These are phyloP conservation scores for Barbus barbus DNA, from an alignment of 2,113 vertebrate genomes.

Conservation along the genomic window DNA sequence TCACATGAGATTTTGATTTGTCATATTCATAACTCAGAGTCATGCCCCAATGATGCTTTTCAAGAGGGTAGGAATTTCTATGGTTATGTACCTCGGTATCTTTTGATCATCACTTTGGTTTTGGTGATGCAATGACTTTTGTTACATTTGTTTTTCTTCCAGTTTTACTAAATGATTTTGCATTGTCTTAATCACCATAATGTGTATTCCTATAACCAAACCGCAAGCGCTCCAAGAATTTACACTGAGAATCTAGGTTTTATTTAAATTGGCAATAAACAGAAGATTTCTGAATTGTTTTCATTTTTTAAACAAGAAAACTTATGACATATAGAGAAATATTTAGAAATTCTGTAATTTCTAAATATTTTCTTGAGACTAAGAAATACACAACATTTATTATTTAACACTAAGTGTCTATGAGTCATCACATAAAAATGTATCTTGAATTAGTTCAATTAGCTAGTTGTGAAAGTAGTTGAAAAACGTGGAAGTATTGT, in stretches of 20 bases:
- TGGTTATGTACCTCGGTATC: background rate
- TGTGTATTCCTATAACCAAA: slow-evolving; percentile 8
- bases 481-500: too few species aligned
- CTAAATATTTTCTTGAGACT: background rate
- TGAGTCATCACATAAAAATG: background rate
- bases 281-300: background rate
- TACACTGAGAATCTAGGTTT: background rate
- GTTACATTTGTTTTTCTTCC: slow-evolving; percentile 10
- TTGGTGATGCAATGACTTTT: background rate
- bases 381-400: background rate
- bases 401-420: background rate
- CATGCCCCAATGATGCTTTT: background rate
- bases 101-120: slow-evolving; percentile 10
- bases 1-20: slow-evolving; percentile 7
- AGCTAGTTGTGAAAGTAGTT: background rate
- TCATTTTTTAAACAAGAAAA: background rate
- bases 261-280: background rate
- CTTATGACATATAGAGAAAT: background rate
- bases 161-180: slow-evolving; percentile 24
- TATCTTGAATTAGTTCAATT: background rate
- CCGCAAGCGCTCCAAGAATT: background rate
- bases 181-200: background rate
- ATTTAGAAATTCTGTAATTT: background rate
- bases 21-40: background rate
- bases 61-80: slow-evolving; percentile 45